Percentiles rank a stretch among this genome's conserved stretches.
Evolutionary conservation across 2,888 invertebrate genomes (phyloP).

Genomic region (Dryobota labecula): DNA sequence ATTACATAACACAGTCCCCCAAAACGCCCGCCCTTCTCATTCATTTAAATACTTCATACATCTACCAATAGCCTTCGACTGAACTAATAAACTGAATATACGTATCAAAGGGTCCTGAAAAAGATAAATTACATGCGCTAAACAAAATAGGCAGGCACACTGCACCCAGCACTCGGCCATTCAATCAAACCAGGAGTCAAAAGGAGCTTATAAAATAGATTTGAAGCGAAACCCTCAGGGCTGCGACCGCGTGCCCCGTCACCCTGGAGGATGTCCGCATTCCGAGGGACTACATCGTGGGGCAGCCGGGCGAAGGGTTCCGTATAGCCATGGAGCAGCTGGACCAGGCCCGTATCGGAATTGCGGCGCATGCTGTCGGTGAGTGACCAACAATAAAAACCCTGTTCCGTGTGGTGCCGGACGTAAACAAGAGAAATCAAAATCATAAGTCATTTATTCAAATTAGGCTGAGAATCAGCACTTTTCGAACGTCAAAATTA

Average conservation of each 20-base stretch:
- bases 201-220: slow-evolving; percentile 76
- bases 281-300: slow-evolving; percentile 85
- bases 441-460: too few relatives aligned
- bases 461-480: too few relatives aligned
- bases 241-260: slow-evolving; percentile 93
- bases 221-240: slow-evolving; percentile 85
- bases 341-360: slow-evolving; percentile 93
- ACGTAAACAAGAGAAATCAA: too few relatives aligned
- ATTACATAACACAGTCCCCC: too few relatives aligned
- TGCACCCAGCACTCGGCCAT: slow-evolving; percentile 24
- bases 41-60: too few relatives aligned
- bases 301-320: slow-evolving; percentile 92
- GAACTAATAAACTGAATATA: neutral
- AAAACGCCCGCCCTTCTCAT: too few relatives aligned
- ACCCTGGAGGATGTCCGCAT: slow-evolving; percentile 92
- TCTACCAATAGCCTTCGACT: neutral
- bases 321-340: slow-evolving; percentile 93
- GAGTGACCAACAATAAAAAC: neutral
- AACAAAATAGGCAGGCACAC: slow-evolving; percentile 44
- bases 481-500: too few relatives aligned
- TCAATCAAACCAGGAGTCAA: slow-evolving; percentile 45
- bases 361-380: slow-evolving; percentile 94
- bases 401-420: neutral
- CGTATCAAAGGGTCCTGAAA: neutral
- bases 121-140: too few relatives aligned